Evolutionary conservation across 2,113 vertebrate genomes (phyloP).

Genomic region (Callospermophilus lateralis): DNA sequence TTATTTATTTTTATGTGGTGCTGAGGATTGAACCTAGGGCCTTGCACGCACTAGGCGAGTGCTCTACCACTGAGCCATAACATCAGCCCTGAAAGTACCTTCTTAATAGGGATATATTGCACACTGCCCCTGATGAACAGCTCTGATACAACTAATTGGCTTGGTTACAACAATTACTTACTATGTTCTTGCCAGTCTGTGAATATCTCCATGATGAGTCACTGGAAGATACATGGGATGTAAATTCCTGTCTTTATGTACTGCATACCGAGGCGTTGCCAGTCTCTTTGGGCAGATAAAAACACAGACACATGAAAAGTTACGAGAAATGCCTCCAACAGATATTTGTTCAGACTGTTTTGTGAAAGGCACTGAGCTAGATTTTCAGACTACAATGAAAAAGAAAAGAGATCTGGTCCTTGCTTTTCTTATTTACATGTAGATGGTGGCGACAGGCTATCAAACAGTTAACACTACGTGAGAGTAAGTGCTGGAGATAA

Average conservation of each 20-base stretch:
- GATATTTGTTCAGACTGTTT: constrained; percentile 52
- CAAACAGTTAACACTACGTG: neutral
- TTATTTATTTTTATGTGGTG: too few relatives aligned
- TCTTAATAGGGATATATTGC: neutral
- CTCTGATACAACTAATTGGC: neutral
- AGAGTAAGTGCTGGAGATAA: constrained; percentile 12
- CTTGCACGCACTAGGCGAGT: too few relatives aligned
- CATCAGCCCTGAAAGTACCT: neutral
- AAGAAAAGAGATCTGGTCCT: neutral
- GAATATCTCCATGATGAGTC: constrained; percentile 41
- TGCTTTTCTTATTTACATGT: constrained; percentile 6
- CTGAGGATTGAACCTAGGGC: too few relatives aligned
- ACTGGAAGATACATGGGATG: constrained; percentile 38
- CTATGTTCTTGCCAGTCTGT: constrained; percentile 1
- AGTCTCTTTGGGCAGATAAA: neutral
- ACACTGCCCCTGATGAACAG: neutral
- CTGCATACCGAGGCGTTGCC: neutral
- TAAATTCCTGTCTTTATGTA: constrained; percentile 55
- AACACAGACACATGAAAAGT: neutral
- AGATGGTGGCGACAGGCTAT: neutral
- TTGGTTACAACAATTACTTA: constrained; percentile 16
- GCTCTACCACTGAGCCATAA: too few relatives aligned
- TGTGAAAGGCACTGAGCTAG: constrained; percentile 6
- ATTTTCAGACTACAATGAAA: constrained; percentile 25
- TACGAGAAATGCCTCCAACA: neutral